Conservation (phyloP, 2,113 vertebrate genomes). For the Picathartes gymnocephalus region DNA sequence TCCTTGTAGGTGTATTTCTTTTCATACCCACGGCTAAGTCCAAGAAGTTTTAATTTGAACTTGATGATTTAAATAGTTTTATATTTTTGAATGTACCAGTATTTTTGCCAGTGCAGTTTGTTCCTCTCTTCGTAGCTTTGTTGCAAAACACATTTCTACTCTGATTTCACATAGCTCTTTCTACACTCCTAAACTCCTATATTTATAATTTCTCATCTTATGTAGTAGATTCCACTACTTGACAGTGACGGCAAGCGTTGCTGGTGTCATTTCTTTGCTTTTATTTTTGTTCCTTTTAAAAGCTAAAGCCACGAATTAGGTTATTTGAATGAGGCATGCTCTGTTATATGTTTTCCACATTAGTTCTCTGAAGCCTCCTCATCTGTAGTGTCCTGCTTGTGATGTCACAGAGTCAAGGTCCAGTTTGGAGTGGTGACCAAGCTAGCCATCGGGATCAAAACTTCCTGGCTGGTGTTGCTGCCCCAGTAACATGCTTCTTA, state of each 20-base stretch:
- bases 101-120: not conserved
- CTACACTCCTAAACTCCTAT: not conserved
- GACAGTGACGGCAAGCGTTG: not conserved
- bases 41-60: not conserved
- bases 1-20: not conserved
- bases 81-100: not conserved
- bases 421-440: not conserved
- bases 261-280: not conserved
- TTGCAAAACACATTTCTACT: not conserved
- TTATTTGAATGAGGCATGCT: not conserved
- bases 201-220: not conserved
- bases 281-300: not conserved
- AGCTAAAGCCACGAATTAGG: not conserved
- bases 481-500: not conserved
- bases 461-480: not conserved
- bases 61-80: not conserved
- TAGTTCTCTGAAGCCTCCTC: accelerated
- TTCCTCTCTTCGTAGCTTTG: not conserved
- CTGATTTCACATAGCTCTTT: not conserved
- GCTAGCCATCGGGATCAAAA: not conserved
- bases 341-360: not conserved
- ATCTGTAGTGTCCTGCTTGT: not conserved
- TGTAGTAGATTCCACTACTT: not conserved
- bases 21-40: not conserved
- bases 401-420: accelerated